Evolutionary conservation across 2,888 invertebrate species (phyloP), one percentile per base, ranked within the genome.

Genomic region (Ceramica pisi): DNA sequence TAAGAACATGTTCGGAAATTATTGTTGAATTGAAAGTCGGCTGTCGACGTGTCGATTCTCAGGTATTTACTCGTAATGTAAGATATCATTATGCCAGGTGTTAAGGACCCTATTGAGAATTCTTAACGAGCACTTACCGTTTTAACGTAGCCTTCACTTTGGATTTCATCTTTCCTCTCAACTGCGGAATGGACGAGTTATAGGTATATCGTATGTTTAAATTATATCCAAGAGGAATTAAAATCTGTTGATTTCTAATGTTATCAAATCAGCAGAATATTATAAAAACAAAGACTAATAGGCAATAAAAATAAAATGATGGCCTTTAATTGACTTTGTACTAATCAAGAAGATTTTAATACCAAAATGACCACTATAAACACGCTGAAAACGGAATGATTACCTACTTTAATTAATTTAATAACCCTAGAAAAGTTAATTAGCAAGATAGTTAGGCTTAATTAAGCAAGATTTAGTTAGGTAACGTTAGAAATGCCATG

Each of bases 111-210:
- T 26, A 77, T 77, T 55, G 53, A 70, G 41, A 41, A 60, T 21
- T 60, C 48, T 48, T 69, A 74, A 77, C 71, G 48, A 74, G 77
- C 70, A 70, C 38, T 76, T 59, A 44, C 46, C 31, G 53, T 48
- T 76, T 75, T 55, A 76, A 76, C 26, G 38, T 19, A 69, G 56
- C 16, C 75, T 50, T 67, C n/a, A 69, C 46, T 70, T 69, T 60
- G 23, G 10, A 8, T 53, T 76, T 73, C 59, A 76, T 69, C 38
- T 76, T 68, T 48, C 68, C 21, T 55, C n/a, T 50, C 21, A 44
- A 51, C 51, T 57, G 76, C 35, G 19, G 21, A 70, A 51, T 23
- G 26, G 19, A n/a, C 35, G 4, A 56, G 16, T 75, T 56, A 23
- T n/a, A 56, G 21, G 19, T 50, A 12, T 35, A 50, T 26, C 35